phyloP scores from a whole-genome alignment of 1,140 invertebrate genomes.

The Meloidogyne exigua region DNA sequence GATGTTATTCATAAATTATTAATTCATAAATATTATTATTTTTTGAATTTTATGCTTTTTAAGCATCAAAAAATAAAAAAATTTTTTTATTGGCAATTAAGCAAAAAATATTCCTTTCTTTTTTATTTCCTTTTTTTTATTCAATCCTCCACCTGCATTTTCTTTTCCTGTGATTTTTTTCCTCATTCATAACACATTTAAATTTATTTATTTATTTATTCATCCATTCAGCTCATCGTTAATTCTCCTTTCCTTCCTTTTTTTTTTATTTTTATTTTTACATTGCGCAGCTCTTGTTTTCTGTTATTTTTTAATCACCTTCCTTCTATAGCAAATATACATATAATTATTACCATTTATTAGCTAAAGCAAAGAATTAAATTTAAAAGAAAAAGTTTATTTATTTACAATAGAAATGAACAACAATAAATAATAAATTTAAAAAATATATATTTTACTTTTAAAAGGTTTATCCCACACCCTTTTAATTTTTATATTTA shows the following conservation, averaged over 20 bases:
- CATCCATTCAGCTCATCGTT: neutral
- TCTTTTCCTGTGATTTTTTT: neutral
- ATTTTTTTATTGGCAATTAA: neutral
- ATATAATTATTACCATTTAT: too few relatives aligned
- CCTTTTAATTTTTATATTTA: constrained; percentile 5
- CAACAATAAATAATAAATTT: too few relatives aligned
- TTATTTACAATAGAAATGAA: too few relatives aligned
- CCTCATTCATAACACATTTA: neutral
- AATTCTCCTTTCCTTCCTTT: neutral
- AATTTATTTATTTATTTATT: neutral
- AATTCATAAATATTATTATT: too few relatives aligned
- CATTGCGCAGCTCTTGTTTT: neutral
- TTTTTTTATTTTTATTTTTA: neutral
- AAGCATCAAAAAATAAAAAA: too few relatives aligned
- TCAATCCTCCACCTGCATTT: neutral
- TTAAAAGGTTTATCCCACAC: neutral
- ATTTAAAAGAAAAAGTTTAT: neutral
- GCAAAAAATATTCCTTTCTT: neutral
- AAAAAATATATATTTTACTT: neutral
- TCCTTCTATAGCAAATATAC: too few relatives aligned
- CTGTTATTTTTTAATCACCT: neutral
- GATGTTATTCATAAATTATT: too few relatives aligned
- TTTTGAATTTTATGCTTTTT: too few relatives aligned
- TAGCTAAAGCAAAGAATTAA: too few relatives aligned
- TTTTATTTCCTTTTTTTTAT: neutral